Conservation (phyloP, 2,113 vertebrate genomes). For the Microcebus jonahi region DNA sequence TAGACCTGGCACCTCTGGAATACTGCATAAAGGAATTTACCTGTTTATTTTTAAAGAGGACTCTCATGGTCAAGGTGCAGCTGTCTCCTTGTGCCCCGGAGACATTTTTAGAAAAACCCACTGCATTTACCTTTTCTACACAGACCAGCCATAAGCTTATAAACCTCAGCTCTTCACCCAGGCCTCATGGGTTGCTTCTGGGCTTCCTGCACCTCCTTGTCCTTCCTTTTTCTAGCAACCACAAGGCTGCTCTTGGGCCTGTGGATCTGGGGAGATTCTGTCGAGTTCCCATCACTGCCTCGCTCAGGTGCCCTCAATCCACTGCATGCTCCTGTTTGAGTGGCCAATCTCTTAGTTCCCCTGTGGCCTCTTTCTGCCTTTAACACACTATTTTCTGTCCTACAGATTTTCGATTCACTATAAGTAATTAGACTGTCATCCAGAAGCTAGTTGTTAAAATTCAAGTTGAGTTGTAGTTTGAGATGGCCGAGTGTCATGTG, state of each 20-base stretch:
- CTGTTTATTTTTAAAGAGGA: not conserved
- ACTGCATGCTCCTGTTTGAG: not conserved
- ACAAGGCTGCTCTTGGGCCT: not conserved
- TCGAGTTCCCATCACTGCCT: not conserved
- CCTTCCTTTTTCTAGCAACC: not conserved
- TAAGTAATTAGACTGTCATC: not conserved
- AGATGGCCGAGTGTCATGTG: not conserved
- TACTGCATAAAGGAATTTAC: not conserved
- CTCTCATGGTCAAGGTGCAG: not conserved
- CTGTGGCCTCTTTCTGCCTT: not conserved
- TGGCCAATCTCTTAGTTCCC: not conserved
- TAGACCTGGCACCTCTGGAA: not conserved
- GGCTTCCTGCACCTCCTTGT: not conserved
- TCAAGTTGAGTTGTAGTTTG: not conserved
- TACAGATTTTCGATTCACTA: not conserved
- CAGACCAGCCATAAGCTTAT: not conserved
- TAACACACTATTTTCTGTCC: conserved; percentile 14
- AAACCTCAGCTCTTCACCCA: not conserved
- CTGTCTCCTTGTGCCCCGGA: not conserved
- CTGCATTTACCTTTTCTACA: not conserved
- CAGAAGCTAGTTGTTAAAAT: conserved; percentile 25
- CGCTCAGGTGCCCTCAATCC: not conserved
- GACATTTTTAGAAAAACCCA: not conserved
- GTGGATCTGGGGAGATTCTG: not conserved
- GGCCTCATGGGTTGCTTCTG: not conserved